Conservation (phyloP, 2,113 vertebrate species). For the Cebidichthys violaceus region DNA sequence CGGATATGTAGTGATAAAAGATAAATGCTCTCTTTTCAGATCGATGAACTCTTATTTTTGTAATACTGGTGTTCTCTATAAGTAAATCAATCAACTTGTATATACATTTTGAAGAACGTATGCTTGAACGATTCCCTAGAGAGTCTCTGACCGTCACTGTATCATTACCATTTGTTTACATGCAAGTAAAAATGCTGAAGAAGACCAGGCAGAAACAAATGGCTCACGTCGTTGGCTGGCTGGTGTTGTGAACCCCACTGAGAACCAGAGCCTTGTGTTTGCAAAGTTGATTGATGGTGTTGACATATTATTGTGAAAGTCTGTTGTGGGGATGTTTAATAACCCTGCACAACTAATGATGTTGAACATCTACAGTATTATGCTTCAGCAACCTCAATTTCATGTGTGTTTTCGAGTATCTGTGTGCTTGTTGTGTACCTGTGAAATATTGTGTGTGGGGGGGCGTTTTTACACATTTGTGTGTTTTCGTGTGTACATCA, state of each 20-base stretch:
- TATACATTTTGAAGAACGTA: not conserved
- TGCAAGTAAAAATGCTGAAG: not conserved
- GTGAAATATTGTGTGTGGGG: not conserved
- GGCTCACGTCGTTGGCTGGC: not conserved
- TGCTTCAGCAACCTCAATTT: conserved; percentile 36
- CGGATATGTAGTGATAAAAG: not conserved
- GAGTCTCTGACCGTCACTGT: not conserved
- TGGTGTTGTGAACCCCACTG: conserved; percentile 20
- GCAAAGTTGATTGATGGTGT: conserved; percentile 59
- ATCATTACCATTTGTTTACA: not conserved
- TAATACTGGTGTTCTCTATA: no score
- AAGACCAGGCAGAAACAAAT: conserved; percentile 1
- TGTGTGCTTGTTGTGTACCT: conserved; percentile 6
- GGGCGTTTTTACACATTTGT: no score
- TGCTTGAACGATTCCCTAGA: not conserved
- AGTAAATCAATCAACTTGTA: not conserved
- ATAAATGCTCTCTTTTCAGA: not conserved
- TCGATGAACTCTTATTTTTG: not conserved
- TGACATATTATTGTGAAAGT: conserved; percentile 64
- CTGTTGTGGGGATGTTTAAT: conserved; percentile 67
- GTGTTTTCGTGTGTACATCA: conserved; percentile 7
- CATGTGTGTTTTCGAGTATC: not conserved
- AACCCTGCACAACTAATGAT: conserved; percentile 69
- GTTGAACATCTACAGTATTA: conserved; percentile 54
- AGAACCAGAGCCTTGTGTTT: conserved; percentile 36